Base-by-base conservation (phyloP, 2,888 invertebrate species). In the Galerucella nymphaeae region DNA sequence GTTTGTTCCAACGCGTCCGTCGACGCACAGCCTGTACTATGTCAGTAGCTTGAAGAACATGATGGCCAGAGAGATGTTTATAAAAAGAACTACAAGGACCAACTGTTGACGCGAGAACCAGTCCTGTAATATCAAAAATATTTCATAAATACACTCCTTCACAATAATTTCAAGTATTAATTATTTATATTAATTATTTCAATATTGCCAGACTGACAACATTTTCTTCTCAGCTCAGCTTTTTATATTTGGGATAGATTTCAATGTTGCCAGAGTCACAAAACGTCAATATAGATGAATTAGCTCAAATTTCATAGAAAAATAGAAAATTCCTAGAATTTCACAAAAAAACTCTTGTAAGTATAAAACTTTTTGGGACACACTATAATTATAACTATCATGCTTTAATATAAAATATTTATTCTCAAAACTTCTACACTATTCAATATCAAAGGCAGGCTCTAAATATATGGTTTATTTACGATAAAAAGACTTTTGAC, bases 61-160 rank as follows among this genome's bases (percentile, higher is more conserved):
- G 88, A 97, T 93, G 87, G 96, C 97, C 91, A 97, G 89, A 82
- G 95, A 94, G 89, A 97, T 93, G 90, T 97, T 97, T 90, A 96
- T 93, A 89, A 97, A 94, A 83, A 97, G 91, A 84, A 97, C 96
- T 87, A 97, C 90, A 89, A 97, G 93, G 88, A 97, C 94, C 87
- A 97, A 91, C 90, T 96, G 96, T 90, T 97, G 96, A 87, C 96
- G 93, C 85, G 96, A 95, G 89, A 97, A 95, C 97, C 97, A 97
- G 91, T 96, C 96, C 96, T 96, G 91, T 9, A 90, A 90, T 80
- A 79, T 75, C 45, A 18, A 50, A 18, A 62, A 58, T 16, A 48
- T 30, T 45, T 63, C 30, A 57, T 57, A 38, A 68, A 45, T 57
- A 55, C 50, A 63, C 57, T 50, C 48, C 53, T 53, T 45, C 30